phyloP scores from a whole-genome alignment of 2,113 vertebrate species.

The Gavialis gangeticus region DNA sequence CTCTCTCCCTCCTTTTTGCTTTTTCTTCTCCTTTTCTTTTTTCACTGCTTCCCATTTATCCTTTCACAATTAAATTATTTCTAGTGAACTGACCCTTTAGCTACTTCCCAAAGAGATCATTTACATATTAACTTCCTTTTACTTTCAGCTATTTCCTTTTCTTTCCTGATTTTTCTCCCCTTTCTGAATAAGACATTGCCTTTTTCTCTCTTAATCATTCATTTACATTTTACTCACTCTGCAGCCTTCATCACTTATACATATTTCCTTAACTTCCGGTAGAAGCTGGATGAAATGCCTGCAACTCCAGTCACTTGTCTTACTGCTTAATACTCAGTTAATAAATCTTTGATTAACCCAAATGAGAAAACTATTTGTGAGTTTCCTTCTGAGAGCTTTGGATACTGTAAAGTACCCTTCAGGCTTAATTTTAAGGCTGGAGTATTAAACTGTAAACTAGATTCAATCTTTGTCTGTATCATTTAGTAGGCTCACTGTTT shows the following conservation, averaged over 20 bases:
- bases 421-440: background rate
- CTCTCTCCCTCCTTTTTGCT: no score
- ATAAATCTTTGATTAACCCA: background rate
- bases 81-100: background rate
- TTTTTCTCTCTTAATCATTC: background rate
- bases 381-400: background rate
- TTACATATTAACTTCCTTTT: conserved; percentile 24
- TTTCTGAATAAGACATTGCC: conserved; percentile 30
- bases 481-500: background rate
- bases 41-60: conserved; percentile 23
- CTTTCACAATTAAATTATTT: conserved; percentile 46
- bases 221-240: conserved; percentile 25
- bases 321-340: background rate
- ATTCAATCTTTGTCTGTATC: background rate
- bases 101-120: conserved; percentile 35
- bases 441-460: background rate
- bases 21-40: background rate
- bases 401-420: fast-evolving
- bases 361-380: background rate
- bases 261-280: conserved; percentile 47
- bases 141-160: conserved; percentile 39
- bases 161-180: conserved; percentile 21
- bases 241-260: background rate
- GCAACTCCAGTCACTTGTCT: background rate
- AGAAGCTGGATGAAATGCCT: conserved; percentile 36